Base-by-base conservation (phyloP, 2,888 invertebrate genomes). In the Trichogramma dendrolimi region DNA sequence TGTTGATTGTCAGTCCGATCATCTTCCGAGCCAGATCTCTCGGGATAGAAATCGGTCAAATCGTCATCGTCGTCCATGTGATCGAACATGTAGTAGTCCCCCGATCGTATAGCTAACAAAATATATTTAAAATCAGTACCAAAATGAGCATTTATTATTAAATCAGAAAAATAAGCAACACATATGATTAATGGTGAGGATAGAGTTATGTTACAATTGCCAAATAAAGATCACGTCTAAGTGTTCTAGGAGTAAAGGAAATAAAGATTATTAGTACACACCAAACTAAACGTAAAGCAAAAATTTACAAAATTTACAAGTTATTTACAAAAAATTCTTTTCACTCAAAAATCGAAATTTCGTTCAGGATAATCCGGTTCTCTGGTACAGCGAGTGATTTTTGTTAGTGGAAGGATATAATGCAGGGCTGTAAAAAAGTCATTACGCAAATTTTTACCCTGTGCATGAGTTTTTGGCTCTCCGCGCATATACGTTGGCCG, bases 21-120 rank as follows among this genome's bases (percentile, higher is more conserved):
- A 50, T 80, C 80, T 40, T 86, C 85, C 39, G 85, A 83, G 42
- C 84, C 84, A 50, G 85, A 85, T 41, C 83, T 82, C 6, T 86
- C 83, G 0, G 83, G 84, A 44, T 85, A 82, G 27, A 88, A 71
- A 68, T 87, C 89, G 70, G 77, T 82, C 39, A 88, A 71, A 67
- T 87, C 89, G 69, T 87, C 74, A 49, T 91, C 90, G 62, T 91
- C 90, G 70, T 91, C 91, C 74, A 91, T 86, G 70, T 96, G 96
- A 75, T 97, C 96, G 82, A 99, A 99, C 95, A 99, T 96, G 82
- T 96, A 98, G 82, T 99, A 98, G 81, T 99, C 99, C 14, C 98
- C 99, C 64, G 96, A 96, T 57, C 97, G 89, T 63, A 98, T 90
- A 57, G 98, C 99, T 99, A 82, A 55, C 10, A 51, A 54, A 46